Evolutionary conservation across 2,888 invertebrate species (phyloP).

Genomic region (Sipha maydis): DNA sequence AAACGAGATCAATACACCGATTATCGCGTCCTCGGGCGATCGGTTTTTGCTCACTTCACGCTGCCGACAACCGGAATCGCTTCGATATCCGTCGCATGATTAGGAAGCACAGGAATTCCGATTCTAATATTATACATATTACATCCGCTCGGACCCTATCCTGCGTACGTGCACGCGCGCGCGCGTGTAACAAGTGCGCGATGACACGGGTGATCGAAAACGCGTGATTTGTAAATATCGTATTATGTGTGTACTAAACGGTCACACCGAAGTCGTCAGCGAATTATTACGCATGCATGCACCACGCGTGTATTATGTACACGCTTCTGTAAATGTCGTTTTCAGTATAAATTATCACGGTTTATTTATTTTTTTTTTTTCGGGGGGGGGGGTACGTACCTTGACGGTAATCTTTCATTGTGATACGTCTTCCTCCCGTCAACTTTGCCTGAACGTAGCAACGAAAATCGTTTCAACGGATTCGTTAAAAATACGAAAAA

Average conservation of each 20-base stretch:
- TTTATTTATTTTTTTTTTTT: no score
- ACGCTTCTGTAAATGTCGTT: no score
- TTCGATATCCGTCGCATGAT: not conserved
- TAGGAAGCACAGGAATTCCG: not conserved
- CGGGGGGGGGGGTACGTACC: no score
- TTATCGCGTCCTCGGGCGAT: not conserved
- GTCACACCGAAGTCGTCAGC: not conserved
- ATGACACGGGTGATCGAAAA: not conserved
- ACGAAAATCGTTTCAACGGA: no score
- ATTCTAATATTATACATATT: not conserved
- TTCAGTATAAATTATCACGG: no score
- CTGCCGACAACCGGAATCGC: conserved; percentile 20
- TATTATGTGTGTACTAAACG: not conserved
- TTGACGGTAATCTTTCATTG: no score
- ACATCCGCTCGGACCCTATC: not conserved
- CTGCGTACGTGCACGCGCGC: not conserved
- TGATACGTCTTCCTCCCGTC: no score
- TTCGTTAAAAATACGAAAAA: no score
- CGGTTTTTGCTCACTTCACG: not conserved
- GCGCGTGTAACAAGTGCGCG: not conserved
- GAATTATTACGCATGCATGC: not conserved
- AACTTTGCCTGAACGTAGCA: no score
- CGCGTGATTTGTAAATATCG: not conserved
- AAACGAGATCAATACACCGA: conserved; percentile 10
- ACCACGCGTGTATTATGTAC: not conserved